Evolutionary conservation across 2,888 invertebrate genomes (phyloP), one percentile per base, ranked within the genome.

Genomic region (Merodon equestris): DNA sequence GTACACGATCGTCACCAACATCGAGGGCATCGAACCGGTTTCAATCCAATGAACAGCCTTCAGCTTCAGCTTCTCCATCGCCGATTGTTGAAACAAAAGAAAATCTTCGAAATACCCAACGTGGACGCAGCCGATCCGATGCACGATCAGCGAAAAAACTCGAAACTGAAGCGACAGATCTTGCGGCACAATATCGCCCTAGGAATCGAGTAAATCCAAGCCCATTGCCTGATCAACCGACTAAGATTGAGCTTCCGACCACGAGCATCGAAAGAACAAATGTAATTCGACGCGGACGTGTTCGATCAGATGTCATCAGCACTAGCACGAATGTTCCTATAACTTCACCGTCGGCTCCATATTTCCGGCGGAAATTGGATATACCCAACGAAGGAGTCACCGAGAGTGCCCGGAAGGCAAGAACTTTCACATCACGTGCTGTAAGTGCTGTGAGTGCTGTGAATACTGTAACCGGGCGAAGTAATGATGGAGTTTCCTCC

Each of bases 181-280:
- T 40, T 18, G 58, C 56, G 18, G 75, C 70, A 27, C 45, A 64
- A 10, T 13, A 71, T 53, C 75, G 75, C 17, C 34, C 63, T 7
- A 64, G 68, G 40, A 81, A 81, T 61, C 75, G 70, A 3, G 27
- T 57, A 2, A 66, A 14, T 44, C 42, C 57, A 42, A 38, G 15
- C 56, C 34, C 51, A 42, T 4, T 38, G 1, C 40, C 36, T 18
- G 82, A 83, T 42, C 66, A 83, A 48, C 82, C 83, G 14, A 82
- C 73, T 12, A 81, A 73, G 73, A 70, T 83, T 48, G 81, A 82
- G 68, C 48, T 82, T 1, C 75, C 83, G 5, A 77, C 82, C 0
- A 27, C 72, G 0, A 74, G 15, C 50, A 42, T 73, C 3, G 83
- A 83, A 15, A 64, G 82, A 27, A 70, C 70, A 13, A 51, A 15